Evolutionary conservation across 2,888 invertebrate species (phyloP), one percentile per base, ranked within the genome.

Genomic region (Clusia tigrina): DNA sequence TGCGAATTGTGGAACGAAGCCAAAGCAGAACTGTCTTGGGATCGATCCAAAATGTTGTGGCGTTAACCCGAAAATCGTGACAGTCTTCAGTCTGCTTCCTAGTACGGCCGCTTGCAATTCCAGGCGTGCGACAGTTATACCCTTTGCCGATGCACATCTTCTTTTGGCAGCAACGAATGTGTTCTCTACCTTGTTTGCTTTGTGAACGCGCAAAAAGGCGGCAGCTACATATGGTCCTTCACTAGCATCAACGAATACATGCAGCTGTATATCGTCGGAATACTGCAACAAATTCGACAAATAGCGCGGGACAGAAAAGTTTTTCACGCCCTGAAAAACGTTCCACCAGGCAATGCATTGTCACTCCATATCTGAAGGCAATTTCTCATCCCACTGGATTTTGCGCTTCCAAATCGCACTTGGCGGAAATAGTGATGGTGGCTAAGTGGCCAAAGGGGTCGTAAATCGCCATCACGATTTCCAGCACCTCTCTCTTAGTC

Each of bases 381-480:
- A 12, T 23, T 20, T 22, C 25, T 55, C 17, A 18, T 57, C 60
- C 65, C 58, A 65, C 9, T 26, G 25, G 5, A 62, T 48, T 25
- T 52, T 12, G 17, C 37, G 17, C 53, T 63, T 63, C 65, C 62
- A 65, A 12, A 18, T 23, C 1, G 53, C n/a, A 23, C 22, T 63
- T 66, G 1, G 58, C 26, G 12, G 32, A 37, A 5, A 69, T 53
- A 2, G 67, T 71, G 22, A 69, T 68, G 0, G 74, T 73, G 0
- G 66, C 55, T 0, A 73, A 58, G 6, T 74, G 56, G 0, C 74
- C 76, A 0, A 75, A 57, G 0, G 73, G 74, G 52, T 76, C 74
- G 56, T 67, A 78, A 2, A 75, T 25, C 0, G 74, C 72, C 74
- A 76, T 76, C 2, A 71, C 64, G 0, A 72, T 38, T 0, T 68